Conservation (phyloP, 92 coral and sea anemone species). For the Nematostella vectensis region DNA sequence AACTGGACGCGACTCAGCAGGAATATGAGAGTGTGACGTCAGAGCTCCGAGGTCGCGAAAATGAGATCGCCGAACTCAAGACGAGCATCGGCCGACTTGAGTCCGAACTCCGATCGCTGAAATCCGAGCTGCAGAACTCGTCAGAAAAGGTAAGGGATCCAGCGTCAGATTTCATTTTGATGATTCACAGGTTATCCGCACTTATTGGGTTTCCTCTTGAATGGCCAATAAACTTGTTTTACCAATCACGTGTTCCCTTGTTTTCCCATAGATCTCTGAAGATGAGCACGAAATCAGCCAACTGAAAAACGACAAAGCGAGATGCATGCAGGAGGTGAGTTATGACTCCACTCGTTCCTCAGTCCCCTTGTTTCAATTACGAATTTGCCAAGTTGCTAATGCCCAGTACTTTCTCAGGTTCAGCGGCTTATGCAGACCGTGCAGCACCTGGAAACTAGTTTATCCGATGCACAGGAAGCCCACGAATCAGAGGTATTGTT, state of each 20-base stretch:
- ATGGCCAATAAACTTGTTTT: background rate
- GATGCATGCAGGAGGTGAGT: constrained; percentile 67
- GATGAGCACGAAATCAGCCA: constrained; percentile 64
- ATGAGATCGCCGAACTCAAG: constrained; percentile 51
- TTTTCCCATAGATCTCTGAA: background rate
- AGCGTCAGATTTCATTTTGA: too few relatives aligned
- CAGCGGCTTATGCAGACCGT: constrained; percentile 59
- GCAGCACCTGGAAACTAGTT: constrained; percentile 44
- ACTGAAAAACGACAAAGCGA: constrained; percentile 63
- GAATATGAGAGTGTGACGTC: constrained; percentile 71
- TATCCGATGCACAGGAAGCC: constrained; percentile 39
- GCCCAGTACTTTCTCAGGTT: constrained; percentile 25
- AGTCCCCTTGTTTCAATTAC: too few relatives aligned
- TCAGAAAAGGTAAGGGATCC: constrained; percentile 43
- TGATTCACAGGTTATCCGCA: background rate
- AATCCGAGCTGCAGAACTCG: constrained; percentile 41
- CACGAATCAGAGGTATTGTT: constrained; percentile 57
- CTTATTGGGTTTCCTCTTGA: background rate
- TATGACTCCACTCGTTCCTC: too few relatives aligned
- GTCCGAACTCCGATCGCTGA: constrained; percentile 44
- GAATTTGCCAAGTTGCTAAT: too few relatives aligned
- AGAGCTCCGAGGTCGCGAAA: constrained; percentile 61
- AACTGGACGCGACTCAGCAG: constrained; percentile 84
- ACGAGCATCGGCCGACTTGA: constrained; percentile 40
- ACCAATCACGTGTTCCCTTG: too few relatives aligned